Base-by-base conservation (phyloP, 2,888 invertebrate genomes). In the Galerucella calmariensis region DNA sequence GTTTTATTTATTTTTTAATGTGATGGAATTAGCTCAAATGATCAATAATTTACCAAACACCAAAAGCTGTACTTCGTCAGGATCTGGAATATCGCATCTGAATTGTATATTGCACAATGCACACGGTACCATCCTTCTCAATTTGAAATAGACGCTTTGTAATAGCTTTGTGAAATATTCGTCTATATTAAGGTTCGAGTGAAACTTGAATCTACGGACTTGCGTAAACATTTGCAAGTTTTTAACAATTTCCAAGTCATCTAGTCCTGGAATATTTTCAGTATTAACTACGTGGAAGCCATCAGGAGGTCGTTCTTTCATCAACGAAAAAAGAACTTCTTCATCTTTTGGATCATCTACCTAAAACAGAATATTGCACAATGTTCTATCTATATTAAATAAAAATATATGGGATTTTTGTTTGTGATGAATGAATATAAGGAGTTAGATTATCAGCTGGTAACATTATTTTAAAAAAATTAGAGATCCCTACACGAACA, bases 181-280 rank as follows among this genome's bases (percentile, higher is more conserved):
- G 73, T 87, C 87, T 72, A 88, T 85, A 77, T 86, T 85, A 12
- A 88, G 88, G 0, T 89, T 87, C 1, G 88, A 87, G 78, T 88
- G 88, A 56, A 92, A 88, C 83, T 92, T 92, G 0, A 92, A 90
- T 56, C 92, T 88, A 89, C 94, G 94, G 24, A 97, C 92, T 85
- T 97, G 96, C 0, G 95, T 92, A 84, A 96, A 95, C 94, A 95
- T 94, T 89, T 95, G 94, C 59, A 94, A 87, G 85, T 93, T 93
- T 80, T 91, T 89, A 0, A 93, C 92, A 11, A 92, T 90, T 81
- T 93, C 92, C 77, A 92, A 88, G 75, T 92, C 92, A 62, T 91
- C 90, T 75, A 93, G 88, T 0, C 94, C 95, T 1, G 94, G 94
- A 72, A 94, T 91, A 46, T 89, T 89, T 86, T 95, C 94, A 0